Percentiles rank a stretch among this genome's conserved stretches.
phyloP scores from a whole-genome alignment of 2,797 vertebrate species.

The Hafferia zeledoni region DNA sequence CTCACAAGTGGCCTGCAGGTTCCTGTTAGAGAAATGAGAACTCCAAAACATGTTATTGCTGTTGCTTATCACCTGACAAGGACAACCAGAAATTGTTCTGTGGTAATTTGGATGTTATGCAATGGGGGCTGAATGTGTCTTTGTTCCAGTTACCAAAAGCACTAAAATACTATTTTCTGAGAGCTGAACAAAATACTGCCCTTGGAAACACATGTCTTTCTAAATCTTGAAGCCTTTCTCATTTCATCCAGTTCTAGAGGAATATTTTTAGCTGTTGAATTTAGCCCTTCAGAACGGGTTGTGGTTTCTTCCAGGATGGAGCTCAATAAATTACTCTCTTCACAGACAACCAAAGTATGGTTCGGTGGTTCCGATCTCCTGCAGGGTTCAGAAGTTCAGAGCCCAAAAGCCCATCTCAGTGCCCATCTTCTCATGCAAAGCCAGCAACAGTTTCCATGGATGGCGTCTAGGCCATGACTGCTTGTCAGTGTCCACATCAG shows the following conservation, averaged over 20 bases:
- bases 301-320: slow-evolving; percentile 41
- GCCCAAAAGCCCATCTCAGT: neutral
- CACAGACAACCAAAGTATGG: neutral
- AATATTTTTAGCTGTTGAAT: slow-evolving; percentile 55
- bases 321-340: slow-evolving; percentile 50
- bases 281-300: slow-evolving; percentile 8
- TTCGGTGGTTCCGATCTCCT: neutral
- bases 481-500: neutral
- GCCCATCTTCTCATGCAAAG: neutral
- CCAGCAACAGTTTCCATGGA: neutral
- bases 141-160: slow-evolving; percentile 36
- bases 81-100: slow-evolving; percentile 5
- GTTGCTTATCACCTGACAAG: slow-evolving; percentile 32
- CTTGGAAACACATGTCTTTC: slow-evolving; percentile 13
- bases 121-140: neutral
- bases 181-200: neutral
- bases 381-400: slow-evolving; percentile 55
- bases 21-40: neutral
- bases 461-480: neutral
- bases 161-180: slow-evolving; percentile 43
- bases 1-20: neutral
- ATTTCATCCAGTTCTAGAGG: neutral
- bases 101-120: neutral
- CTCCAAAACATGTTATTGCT: slow-evolving; percentile 24
- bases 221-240: slow-evolving; percentile 36